Percentiles rank a stretch among this genome's conserved stretches.
Evolutionary conservation across 2,888 invertebrate genomes (phyloP).

Genomic region (Ferdinandea cuprea): DNA sequence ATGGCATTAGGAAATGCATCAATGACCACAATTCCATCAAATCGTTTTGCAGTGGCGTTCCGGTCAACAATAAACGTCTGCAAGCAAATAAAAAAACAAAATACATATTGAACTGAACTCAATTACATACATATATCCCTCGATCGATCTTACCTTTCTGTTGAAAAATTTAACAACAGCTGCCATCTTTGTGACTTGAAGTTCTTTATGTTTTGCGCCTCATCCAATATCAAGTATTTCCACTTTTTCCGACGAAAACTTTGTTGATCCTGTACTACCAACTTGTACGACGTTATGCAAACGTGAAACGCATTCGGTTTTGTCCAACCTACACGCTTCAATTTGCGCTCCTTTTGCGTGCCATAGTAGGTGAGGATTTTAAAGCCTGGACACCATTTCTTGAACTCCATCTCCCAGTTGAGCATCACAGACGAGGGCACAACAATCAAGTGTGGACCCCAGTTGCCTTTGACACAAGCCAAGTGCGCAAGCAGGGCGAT

Average conservation of each 20-base stretch:
- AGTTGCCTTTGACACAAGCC: slow-evolving; percentile 93
- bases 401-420: slow-evolving; percentile 99
- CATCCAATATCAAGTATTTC: slow-evolving; percentile 98
- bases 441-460: slow-evolving; percentile 99
- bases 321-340: slow-evolving; percentile 97
- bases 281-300: slow-evolving; percentile 98
- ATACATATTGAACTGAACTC: neutral
- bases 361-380: slow-evolving; percentile 99
- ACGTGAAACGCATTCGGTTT: slow-evolving; percentile 99
- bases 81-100: neutral
- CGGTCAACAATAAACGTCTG: slow-evolving; percentile 94
- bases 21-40: slow-evolving; percentile 98
- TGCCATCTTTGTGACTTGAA: slow-evolving; percentile 99
- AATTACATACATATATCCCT: neutral
- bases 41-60: slow-evolving; percentile 97
- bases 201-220: slow-evolving; percentile 99
- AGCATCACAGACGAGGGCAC: slow-evolving; percentile 99
- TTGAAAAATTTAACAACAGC: slow-evolving; percentile 95
- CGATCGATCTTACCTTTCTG: slow-evolving; percentile 88
- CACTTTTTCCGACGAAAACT: slow-evolving; percentile 98
- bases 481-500: slow-evolving; percentile 96
- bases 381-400: slow-evolving; percentile 99
- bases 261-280: slow-evolving; percentile 99
- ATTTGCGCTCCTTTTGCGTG: slow-evolving; percentile 95
- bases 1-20: slow-evolving; percentile 99